Evolutionary conservation across 1,140 invertebrate species (phyloP), one percentile per base, ranked within the genome.

Genomic region (Solenopsis fugax): DNA sequence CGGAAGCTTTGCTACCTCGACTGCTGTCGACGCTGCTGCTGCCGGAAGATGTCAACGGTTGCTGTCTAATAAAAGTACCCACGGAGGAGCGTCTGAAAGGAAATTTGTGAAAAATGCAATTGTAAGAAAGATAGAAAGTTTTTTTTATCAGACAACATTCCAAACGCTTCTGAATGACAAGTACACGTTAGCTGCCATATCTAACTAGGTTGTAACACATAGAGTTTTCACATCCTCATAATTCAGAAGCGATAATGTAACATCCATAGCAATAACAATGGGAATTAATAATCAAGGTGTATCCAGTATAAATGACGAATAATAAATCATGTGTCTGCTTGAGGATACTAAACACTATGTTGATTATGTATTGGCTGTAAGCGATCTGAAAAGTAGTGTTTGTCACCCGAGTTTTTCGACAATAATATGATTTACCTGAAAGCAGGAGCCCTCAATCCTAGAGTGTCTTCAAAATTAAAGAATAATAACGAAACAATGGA

Each of bases 11-110:
- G 67, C 96, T 96, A 87, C 96, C 96, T 56, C 96, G 95, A 85
- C 96, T 96, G 41, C 97, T 96, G 60, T 96, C 96, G 56, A 95
- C 92, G 86, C 95, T 95, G 93, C 95, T 96, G 81, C 93, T 93
- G 65, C 95, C 94, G 13, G 94, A 94, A 18, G 95, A 94, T 5
- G 92, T 94, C 41, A 95, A 85, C 13, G 95, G 95, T 92, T 94
- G 96, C 92, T 96, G 96, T 84, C 97, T 96, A 90, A 97, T 97
- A 91, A 97, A 97, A 7, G 97, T 97, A 86, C 97, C 97, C 77
- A 98, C 97, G 29, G 97, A 98, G 54, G 97, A 98, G 86, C 97
- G 96, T 91, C 97, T 98, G 95, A 56, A 96, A 95, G 88, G 88
- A 93, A 91, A 92, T 86, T 48, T 9, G 10, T 60, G 7, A 60